These are phyloP conservation scores for Dicentrarchus labrax DNA, from an alignment of 2,113 vertebrate species.

Conservation along the genomic window DNA sequence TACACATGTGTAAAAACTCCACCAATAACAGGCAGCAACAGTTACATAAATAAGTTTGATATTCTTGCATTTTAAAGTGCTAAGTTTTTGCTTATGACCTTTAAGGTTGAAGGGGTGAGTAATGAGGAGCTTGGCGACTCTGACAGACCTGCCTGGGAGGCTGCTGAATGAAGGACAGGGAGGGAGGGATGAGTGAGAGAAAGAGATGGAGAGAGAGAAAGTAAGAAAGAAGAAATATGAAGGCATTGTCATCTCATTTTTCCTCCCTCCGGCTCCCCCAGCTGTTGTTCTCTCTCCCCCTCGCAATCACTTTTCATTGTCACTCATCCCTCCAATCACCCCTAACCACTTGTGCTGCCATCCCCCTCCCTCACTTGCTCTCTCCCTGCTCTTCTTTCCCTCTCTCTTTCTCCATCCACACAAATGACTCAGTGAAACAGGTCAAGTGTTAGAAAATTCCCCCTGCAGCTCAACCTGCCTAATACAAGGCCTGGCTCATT, in stretches of 20 bases:
- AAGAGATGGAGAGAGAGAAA: conserved; percentile 14
- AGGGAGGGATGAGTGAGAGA: conserved; percentile 57
- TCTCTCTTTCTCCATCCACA: conserved; percentile 75
- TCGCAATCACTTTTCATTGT: conserved; percentile 77
- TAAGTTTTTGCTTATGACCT: conserved; percentile 69
- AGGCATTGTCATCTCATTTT: conserved; percentile 68
- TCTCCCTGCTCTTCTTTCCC: conserved; percentile 10
- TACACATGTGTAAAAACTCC: not conserved
- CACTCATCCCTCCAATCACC: conserved; percentile 69
- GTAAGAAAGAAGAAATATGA: conserved; percentile 62
- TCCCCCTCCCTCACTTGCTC: not conserved
- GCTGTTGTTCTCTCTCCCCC: conserved; percentile 77
- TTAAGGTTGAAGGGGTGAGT: conserved; percentile 75
- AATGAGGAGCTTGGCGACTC: conserved; percentile 59
- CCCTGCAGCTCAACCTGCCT: conserved; percentile 86
- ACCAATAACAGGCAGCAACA: conserved; percentile 3
- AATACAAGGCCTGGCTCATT: conserved; percentile 81
- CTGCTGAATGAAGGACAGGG: conserved; percentile 67
- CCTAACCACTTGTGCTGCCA: conserved; percentile 57
- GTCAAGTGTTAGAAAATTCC: conserved; percentile 87
- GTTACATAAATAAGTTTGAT: conserved; percentile 51
- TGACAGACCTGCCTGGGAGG: conserved; percentile 56
- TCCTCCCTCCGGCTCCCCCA: conserved; percentile 72
- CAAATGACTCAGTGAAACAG: conserved; percentile 87
- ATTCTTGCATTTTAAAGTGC: conserved; percentile 59